Evolutionary conservation across 2,888 invertebrate genomes (phyloP), one percentile per base, ranked within the genome.

Genomic region (Pterostichus niger): DNA sequence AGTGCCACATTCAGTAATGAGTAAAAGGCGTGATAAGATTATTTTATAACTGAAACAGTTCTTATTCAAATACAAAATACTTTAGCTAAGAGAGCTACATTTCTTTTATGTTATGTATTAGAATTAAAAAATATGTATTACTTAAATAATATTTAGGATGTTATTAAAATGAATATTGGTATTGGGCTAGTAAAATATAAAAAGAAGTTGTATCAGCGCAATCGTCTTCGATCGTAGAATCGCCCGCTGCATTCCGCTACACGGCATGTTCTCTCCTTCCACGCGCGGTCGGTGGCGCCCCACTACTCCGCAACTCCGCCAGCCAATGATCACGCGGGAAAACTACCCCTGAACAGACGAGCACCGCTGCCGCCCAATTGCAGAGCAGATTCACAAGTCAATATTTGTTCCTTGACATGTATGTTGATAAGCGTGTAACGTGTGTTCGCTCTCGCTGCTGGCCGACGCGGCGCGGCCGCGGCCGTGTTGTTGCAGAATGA

Each of bases 361-460:
- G 86, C 85, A 88, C 87, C 87, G 88, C 88, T 86, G 87, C 87
- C 88, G 88, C 88, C 89, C 89, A 89, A 89, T 89, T 88, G 87
- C 87, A 88, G 88, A 88, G 88, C 89, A 89, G 89, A 88, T 89
- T 89, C 89, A 89, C 89, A 88, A 89, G 89, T 90, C 90, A 87
- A 90, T 90, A 90, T 89, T 90, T 89, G 89, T 87, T 88, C 88
- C 88, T 89, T 59, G 75, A 73, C 82, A 75, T 79, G 52, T 79
- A 68, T 79, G 64, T 68, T 79, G 79, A 49, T 68, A 64, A 64
- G 79, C 31, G 77, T 77, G 77, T 77, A 35, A 35, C 77, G 77
- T 56, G 15, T 56, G 54, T 40, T 49, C 2, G 77, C 35, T 56
- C 13, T 49, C 2, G 77, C 54, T 56, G 61, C 10, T 13, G 52